phyloP scores from a whole-genome alignment of 2,888 invertebrate genomes.

The Sisyra nigra region DNA sequence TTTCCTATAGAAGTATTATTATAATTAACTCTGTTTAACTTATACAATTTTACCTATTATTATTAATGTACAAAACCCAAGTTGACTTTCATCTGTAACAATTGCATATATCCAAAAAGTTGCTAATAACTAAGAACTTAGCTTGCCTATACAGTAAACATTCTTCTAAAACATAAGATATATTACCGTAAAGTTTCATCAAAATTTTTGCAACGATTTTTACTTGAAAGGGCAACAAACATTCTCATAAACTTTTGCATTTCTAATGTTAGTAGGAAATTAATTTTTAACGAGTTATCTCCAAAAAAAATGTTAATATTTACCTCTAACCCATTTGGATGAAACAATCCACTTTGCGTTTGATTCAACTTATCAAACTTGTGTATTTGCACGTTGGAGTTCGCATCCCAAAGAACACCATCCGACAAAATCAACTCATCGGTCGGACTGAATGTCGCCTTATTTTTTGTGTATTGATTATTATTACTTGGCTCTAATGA shows the following conservation, averaged over 20 bases:
- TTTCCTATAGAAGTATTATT: too few species aligned
- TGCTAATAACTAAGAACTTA: too few species aligned
- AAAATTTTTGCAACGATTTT: neutral
- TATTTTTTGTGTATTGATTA: constrained; percentile 86
- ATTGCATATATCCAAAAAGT: too few species aligned
- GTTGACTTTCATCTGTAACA: too few species aligned
- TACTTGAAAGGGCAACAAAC: too few species aligned
- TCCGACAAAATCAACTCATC: constrained; percentile 92
- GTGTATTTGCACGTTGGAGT: constrained; percentile 75
- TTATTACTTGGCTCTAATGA: constrained; percentile 66
- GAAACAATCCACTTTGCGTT: constrained; percentile 87
- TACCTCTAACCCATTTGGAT: constrained; percentile 90
- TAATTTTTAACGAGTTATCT: neutral
- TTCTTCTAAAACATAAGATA: too few species aligned
- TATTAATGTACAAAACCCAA: too few species aligned
- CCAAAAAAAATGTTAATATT: too few species aligned
- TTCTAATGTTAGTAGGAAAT: neutral
- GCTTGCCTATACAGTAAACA: too few species aligned
- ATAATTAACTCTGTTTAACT: too few species aligned
- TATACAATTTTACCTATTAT: too few species aligned
- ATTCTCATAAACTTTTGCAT: constrained; percentile 1
- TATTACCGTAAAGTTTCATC: too few species aligned
- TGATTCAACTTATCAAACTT: constrained; percentile 97
- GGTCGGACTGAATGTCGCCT: constrained; percentile 85
- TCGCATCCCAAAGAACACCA: constrained; percentile 90